Conservation (phyloP, 2,113 vertebrate species). For the Seriola dumerili region DNA sequence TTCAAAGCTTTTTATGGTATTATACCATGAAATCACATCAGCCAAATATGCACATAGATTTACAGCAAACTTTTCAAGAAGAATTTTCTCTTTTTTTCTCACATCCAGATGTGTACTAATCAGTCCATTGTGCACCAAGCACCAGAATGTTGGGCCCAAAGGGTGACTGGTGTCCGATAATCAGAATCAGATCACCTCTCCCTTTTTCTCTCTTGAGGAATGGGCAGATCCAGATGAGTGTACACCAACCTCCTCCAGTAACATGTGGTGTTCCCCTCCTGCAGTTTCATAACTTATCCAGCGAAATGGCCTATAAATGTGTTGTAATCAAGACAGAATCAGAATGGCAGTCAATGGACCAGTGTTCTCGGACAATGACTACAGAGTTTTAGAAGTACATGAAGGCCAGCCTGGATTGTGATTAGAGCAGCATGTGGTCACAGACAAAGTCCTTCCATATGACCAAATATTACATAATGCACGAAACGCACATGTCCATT, state of each 20-base stretch:
- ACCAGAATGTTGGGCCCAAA: slow-evolving; percentile 20
- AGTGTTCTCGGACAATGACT: slow-evolving; percentile 32
- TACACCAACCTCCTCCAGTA: slow-evolving; percentile 12
- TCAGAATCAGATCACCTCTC: slow-evolving; percentile 64
- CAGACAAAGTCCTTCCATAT: slow-evolving; percentile 45
- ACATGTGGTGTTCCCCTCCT: slow-evolving; percentile 45
- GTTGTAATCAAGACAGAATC: slow-evolving; percentile 17
- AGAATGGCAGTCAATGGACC: slow-evolving; percentile 14
- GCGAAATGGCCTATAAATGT: slow-evolving; percentile 22
- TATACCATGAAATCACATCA: slow-evolving; percentile 34
- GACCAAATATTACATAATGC: slow-evolving; percentile 51
- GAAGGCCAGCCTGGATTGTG: slow-evolving; percentile 24
- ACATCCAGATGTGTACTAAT: slow-evolving; percentile 73
- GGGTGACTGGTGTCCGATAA: slow-evolving; percentile 47
- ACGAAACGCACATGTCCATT: neutral
- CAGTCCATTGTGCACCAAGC: slow-evolving; percentile 58
- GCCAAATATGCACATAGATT: slow-evolving; percentile 38
- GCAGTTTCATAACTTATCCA: slow-evolving; percentile 43
- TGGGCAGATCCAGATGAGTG: slow-evolving; percentile 48
- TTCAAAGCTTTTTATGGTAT: slow-evolving; percentile 35
- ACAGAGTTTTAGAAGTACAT: slow-evolving; percentile 18
- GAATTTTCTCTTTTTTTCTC: slow-evolving; percentile 9
- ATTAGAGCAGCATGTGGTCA: slow-evolving; percentile 29
- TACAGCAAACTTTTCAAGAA: slow-evolving; percentile 58
- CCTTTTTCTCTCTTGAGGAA: slow-evolving; percentile 44